These are phyloP conservation scores for Drosophila emarginata DNA, from an alignment of 2,888 invertebrate genomes.

Conservation along the genomic window DNA sequence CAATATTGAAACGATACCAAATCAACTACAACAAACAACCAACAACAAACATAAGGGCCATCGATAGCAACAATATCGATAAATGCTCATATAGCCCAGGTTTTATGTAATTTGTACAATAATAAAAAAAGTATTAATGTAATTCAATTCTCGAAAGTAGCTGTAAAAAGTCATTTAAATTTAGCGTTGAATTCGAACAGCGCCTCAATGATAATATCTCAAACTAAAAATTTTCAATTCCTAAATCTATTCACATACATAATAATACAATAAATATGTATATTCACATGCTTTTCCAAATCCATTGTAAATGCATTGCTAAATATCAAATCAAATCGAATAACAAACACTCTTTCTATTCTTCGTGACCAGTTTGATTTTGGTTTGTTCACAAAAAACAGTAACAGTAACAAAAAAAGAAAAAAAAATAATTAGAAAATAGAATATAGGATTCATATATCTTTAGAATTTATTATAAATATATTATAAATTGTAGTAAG, in stretches of 20 bases:
- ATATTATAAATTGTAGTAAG: not conserved
- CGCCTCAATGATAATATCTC: not conserved
- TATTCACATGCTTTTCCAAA: slow-evolving; percentile 3
- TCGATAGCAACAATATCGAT: slow-evolving; percentile 26
- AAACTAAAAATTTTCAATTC: not conserved
- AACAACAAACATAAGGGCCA: slow-evolving; percentile 68
- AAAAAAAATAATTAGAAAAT: not conserved
- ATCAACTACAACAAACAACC: slow-evolving; percentile 41
- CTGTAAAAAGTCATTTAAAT: not conserved
- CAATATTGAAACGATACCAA: slow-evolving; percentile 46
- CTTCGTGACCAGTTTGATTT: slow-evolving; percentile 50
- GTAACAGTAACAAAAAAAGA: slow-evolving; percentile 11
- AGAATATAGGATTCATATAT: slow-evolving; percentile 29
- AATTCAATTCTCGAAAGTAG: not conserved
- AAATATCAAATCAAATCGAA: slow-evolving; percentile 13
- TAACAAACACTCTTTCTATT: not conserved
- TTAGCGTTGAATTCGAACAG: slow-evolving; percentile 2
- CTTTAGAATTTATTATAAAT: not conserved
- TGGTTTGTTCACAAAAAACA: slow-evolving; percentile 66
- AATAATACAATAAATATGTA: not conserved
- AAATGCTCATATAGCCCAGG: not conserved
- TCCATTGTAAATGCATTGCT: slow-evolving; percentile 26
- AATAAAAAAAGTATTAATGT: not conserved
- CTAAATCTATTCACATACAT: not conserved
- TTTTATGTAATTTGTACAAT: slow-evolving; percentile 2